Evolutionary conservation across 2,797 vertebrate genomes (phyloP).

Genomic region (Rhinoraja longicauda): DNA sequence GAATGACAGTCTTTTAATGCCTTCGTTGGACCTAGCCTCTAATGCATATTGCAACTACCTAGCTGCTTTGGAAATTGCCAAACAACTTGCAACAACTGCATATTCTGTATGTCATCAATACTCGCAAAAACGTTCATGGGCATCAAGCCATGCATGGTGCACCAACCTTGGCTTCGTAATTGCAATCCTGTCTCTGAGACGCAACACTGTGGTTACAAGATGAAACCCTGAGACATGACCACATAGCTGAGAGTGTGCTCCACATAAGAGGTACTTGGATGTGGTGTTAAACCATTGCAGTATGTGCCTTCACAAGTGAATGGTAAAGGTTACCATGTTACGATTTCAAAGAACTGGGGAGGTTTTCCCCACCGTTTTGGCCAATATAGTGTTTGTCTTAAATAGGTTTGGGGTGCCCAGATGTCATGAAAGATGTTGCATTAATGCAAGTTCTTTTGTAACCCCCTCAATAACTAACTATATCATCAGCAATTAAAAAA

Average conservation of each 20-base stretch:
- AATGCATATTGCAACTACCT: background rate
- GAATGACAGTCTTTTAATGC: background rate
- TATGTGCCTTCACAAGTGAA: background rate
- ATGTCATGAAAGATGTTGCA: background rate
- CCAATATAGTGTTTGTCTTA: background rate
- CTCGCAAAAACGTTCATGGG: background rate
- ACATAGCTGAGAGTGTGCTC: background rate
- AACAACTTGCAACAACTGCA: background rate
- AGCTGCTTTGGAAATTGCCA: background rate
- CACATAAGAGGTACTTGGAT: background rate
- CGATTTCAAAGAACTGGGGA: background rate
- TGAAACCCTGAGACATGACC: background rate
- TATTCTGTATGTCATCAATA: background rate
- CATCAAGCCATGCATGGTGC: background rate
- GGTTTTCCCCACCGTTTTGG: background rate
- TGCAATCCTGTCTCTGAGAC: background rate
- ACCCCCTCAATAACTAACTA: too few species aligned
- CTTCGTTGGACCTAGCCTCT: background rate
- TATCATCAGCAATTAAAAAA: background rate
- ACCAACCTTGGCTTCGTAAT: background rate
- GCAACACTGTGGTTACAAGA: background rate
- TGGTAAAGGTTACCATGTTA: background rate
- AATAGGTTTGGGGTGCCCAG: background rate
- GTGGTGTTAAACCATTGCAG: background rate
- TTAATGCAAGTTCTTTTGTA: background rate